Percentiles rank a stretch among this genome's conserved stretches.
These are phyloP conservation scores for Scomber japonicus DNA, from an alignment of 2,113 vertebrate genomes.

Conservation along the genomic window DNA sequence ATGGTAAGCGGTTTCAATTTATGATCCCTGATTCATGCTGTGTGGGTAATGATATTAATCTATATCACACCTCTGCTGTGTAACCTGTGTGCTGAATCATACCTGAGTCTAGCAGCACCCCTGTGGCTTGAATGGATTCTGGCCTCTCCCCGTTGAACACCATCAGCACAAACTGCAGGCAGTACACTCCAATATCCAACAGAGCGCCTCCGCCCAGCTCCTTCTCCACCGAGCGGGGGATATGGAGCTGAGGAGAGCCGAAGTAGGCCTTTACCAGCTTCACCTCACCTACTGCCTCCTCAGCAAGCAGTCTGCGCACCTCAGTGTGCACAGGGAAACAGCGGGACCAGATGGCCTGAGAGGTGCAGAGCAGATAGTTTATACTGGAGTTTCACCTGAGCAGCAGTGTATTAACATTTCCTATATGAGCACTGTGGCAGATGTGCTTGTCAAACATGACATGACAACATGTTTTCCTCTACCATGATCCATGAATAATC, in stretches of 20 bases:
- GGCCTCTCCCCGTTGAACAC: conserved; percentile 85
- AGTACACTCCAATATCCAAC: conserved; percentile 85
- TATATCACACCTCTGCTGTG: not conserved
- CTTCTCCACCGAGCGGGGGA: conserved; percentile 77
- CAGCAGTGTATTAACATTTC: conserved; percentile 16
- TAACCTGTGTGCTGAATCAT: conserved; percentile 46
- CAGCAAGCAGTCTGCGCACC: conserved; percentile 78
- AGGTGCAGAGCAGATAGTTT: conserved; percentile 12
- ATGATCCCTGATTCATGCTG: conserved; percentile 25
- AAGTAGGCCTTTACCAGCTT: conserved; percentile 81
- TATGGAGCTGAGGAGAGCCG: conserved; percentile 76
- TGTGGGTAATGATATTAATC: conserved; percentile 47
- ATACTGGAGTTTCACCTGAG: conserved; percentile 21
- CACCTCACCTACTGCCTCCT: conserved; percentile 81
- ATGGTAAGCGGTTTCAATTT: conserved; percentile 1
- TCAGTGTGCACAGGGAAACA: conserved; percentile 77
- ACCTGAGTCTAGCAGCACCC: conserved; percentile 82
- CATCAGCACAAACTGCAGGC: conserved; percentile 86
- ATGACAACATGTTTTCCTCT: conserved; percentile 3
- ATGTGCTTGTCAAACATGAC: conserved; percentile 15
- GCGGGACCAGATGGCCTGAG: conserved; percentile 81
- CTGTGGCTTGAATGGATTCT: conserved; percentile 73
- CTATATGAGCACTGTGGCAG: conserved; percentile 12
- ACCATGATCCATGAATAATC: conserved; percentile 1
- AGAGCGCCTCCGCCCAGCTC: conserved; percentile 79